Base-by-base conservation (phyloP, 1,140 invertebrate genomes). In the Coboldia fuscipes region DNA sequence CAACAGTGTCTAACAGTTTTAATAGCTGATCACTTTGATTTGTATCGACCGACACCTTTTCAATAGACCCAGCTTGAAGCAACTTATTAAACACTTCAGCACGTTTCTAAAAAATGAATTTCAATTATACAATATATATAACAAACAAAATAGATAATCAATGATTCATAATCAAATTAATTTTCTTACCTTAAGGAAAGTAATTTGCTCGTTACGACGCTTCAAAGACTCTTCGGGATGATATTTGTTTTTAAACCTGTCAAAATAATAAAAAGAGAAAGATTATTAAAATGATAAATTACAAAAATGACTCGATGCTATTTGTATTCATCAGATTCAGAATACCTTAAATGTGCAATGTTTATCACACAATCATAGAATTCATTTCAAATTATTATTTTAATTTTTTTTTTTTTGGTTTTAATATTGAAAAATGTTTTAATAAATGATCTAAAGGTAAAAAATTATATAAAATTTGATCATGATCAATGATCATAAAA, bases 211-310 rank as follows among this genome's bases (percentile, higher is more conserved):
- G 19, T 88, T 77, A 59, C 84, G 88, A 26, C 83, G 63, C 57
- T 84, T 92, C 6, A 81, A 66, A 33, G 80, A 86, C 47, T 97
- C 90, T 60, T 96, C 90, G 4, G 94, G 94, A 61, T 97, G 92
- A 54, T 97, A 98, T 61, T 97, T 97, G 40, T 85, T 74, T 59
- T 93, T 92, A 65, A 99, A 98, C 94, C 94, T 98, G 57, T 30
- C 60, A 26, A 18, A 43, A 37, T 36, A 35, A 34, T 35, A 39
- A 27, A 35, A 33, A 31, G 20, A 41, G 16, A 13, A 33, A 20
- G 21, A n/a, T 22, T 33, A n/a, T 27, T 27, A n/a, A n/a, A n/a
- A n/a, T n/a, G n/a, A n/a, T n/a, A n/a, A n/a, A n/a, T n/a, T n/a
- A n/a, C n/a, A n/a, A n/a, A n/a, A n/a, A n/a, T n/a, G n/a, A n/a